phyloP scores from a whole-genome alignment of 2,888 invertebrate genomes.

The Axea sp. region DNA sequence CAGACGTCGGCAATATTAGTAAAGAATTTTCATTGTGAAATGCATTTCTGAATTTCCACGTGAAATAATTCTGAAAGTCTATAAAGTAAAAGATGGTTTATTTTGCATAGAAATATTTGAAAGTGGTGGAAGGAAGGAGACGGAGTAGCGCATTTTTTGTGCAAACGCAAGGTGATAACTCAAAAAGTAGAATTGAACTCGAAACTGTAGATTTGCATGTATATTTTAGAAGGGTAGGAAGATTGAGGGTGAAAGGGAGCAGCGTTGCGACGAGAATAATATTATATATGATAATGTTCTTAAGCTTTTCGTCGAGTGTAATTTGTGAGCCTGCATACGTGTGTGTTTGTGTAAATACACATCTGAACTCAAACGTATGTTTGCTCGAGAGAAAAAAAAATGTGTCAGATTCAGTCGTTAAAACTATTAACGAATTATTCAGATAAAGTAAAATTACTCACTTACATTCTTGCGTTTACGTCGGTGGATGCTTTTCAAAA shows the following conservation, averaged over 20 bases:
- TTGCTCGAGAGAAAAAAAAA: slow-evolving; percentile 9
- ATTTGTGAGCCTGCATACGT: slow-evolving; percentile 22
- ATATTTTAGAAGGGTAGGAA: slow-evolving; percentile 62
- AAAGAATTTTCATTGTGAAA: slow-evolving; percentile 18
- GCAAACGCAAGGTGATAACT: slow-evolving; percentile 61
- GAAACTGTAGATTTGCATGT: slow-evolving; percentile 65
- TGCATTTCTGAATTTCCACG: slow-evolving; percentile 29
- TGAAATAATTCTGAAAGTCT: slow-evolving; percentile 40
- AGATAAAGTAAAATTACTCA: slow-evolving; percentile 41
- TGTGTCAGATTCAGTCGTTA: slow-evolving; percentile 48
- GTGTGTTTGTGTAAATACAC: slow-evolving; percentile 15
- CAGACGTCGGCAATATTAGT: slow-evolving; percentile 14
- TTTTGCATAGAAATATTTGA: slow-evolving; percentile 14
- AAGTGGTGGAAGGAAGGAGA: slow-evolving; percentile 10
- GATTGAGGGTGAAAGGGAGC: slow-evolving; percentile 60
- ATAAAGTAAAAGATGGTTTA: slow-evolving; percentile 31
- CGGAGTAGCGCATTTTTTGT: slow-evolving; percentile 17
- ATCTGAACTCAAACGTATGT: slow-evolving; percentile 6
- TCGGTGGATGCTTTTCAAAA: slow-evolving; percentile 11
- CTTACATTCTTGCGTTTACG: slow-evolving; percentile 21
- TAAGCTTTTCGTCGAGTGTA: slow-evolving; percentile 51
- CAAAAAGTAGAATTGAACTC: slow-evolving; percentile 58
- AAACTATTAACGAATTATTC: slow-evolving; percentile 51
- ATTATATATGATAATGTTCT: slow-evolving; percentile 70
- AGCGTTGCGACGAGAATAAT: slow-evolving; percentile 60